A percentile compares a stretch with the other conserved stretches of the same genome.
Evolutionary conservation across 1,140 invertebrate species (phyloP).

Genomic region (Bathynomus jamesi): DNA sequence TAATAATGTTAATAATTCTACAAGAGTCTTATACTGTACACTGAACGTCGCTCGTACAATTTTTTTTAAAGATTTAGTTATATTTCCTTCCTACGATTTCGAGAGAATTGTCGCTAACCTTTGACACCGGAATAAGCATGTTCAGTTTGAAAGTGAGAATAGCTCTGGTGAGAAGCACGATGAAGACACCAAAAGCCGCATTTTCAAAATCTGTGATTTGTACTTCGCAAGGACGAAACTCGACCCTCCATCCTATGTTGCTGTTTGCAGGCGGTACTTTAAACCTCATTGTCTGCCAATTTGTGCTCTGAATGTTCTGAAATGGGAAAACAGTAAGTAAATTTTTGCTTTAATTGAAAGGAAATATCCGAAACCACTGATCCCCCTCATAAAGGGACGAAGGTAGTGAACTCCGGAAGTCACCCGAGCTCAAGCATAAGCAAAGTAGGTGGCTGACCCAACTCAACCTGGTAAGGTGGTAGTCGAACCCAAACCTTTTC

Average conservation of each 20-base stretch:
- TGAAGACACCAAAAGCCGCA: constrained; percentile 96
- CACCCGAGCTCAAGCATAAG: no score
- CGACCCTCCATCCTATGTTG: constrained; percentile 96
- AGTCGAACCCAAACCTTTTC: no score
- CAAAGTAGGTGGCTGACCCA: no score
- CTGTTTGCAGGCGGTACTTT: constrained; percentile 94
- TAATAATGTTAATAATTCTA: no score
- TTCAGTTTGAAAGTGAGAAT: constrained; percentile 94
- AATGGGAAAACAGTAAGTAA: constrained; percentile 11
- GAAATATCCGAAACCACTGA: not conserved
- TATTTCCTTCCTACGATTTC: no score
- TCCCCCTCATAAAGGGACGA: not conserved
- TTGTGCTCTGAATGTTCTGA: constrained; percentile 98
- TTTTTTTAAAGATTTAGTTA: no score
- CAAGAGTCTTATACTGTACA: no score
- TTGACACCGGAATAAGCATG: constrained; percentile 95
- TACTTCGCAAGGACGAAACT: constrained; percentile 97
- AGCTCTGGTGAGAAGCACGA: constrained; percentile 91
- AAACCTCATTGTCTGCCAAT: constrained; percentile 99
- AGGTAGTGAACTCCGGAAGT: not conserved
- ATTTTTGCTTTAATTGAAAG: constrained; percentile 9
- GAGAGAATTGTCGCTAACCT: constrained; percentile 62
- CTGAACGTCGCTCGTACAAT: no score
- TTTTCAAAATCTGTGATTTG: constrained; percentile 99
- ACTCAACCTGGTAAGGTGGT: no score